Evolutionary conservation across 2,888 invertebrate species (phyloP).

Genomic region (Ferdinandea cuprea): DNA sequence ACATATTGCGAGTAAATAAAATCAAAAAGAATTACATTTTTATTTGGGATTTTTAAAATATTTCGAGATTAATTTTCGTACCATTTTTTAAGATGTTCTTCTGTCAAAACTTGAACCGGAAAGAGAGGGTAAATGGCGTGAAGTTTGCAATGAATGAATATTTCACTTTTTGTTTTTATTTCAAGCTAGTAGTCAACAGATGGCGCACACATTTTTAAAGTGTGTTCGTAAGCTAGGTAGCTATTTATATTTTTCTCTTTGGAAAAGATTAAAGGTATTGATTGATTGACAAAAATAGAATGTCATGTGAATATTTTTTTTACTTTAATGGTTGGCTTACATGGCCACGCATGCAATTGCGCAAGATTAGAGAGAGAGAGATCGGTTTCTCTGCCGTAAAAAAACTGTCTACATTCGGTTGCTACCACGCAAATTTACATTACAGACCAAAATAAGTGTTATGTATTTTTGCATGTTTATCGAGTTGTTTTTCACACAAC

Average conservation of each 20-base stretch:
- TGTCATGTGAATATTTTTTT: too few relatives aligned
- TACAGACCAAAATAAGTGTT: too few relatives aligned
- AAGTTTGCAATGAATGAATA: conserved; percentile 76
- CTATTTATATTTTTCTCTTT: not conserved
- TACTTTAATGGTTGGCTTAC: too few relatives aligned
- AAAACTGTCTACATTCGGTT: too few relatives aligned
- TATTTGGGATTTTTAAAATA: conserved; percentile 76
- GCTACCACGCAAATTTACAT: too few relatives aligned
- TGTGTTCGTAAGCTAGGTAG: conserved; percentile 30
- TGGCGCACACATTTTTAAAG: conserved; percentile 11
- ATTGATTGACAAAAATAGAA: too few relatives aligned
- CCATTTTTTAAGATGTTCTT: conserved; percentile 82
- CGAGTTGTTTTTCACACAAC: too few relatives aligned
- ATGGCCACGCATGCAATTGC: too few relatives aligned
- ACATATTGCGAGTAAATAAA: not conserved
- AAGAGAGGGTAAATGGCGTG: conserved; percentile 78
- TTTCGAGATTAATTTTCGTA: conserved; percentile 79
- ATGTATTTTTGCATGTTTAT: too few relatives aligned
- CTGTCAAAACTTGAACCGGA: conserved; percentile 83
- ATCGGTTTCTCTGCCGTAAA: too few relatives aligned
- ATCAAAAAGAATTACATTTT: conserved; percentile 39
- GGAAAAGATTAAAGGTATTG: too few relatives aligned
- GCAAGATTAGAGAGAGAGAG: too few relatives aligned
- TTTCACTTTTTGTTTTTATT: not conserved
- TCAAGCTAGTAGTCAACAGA: conserved; percentile 16